Evolutionary conservation across 2,113 vertebrate species (phyloP).

Genomic region (Cyphomyrus plagiostoma): DNA sequence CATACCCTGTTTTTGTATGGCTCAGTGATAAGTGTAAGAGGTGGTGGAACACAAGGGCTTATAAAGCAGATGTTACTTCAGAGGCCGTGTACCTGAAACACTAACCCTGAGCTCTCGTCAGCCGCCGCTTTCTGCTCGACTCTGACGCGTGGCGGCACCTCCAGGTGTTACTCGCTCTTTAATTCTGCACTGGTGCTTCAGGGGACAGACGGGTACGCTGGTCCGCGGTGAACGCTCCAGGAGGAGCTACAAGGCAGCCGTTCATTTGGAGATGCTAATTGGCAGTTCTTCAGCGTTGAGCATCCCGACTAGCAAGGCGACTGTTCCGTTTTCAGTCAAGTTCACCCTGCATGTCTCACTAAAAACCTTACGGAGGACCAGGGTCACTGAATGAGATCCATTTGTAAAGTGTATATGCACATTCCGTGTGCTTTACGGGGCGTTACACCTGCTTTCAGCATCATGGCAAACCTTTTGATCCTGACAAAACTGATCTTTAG

Average conservation of each 20-base stretch:
- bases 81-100: slow-evolving; percentile 81
- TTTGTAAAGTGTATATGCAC: background rate
- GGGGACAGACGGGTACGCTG: slow-evolving; percentile 77
- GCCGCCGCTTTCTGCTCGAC: slow-evolving; percentile 81
- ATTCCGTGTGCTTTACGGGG: background rate
- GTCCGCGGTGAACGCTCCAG: slow-evolving; percentile 74
- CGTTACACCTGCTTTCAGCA: background rate
- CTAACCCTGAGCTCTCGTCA: slow-evolving; percentile 90
- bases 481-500: background rate
- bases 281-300: slow-evolving; percentile 75
- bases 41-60: background rate
- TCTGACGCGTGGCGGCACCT: slow-evolving; percentile 74
- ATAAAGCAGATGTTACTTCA: background rate
- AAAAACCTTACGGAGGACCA: background rate
- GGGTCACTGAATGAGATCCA: background rate
- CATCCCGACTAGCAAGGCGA: slow-evolving; percentile 52
- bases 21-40: background rate
- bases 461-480: background rate
- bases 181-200: slow-evolving; percentile 81
- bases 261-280: slow-evolving; percentile 88
- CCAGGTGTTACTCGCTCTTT: slow-evolving; percentile 74
- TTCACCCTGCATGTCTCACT: background rate
- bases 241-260: slow-evolving; percentile 84
- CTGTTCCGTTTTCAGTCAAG: background rate
- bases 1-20: background rate